These are phyloP conservation scores for Hyla sarda DNA, from an alignment of 2,113 vertebrate genomes.

Conservation along the genomic window DNA sequence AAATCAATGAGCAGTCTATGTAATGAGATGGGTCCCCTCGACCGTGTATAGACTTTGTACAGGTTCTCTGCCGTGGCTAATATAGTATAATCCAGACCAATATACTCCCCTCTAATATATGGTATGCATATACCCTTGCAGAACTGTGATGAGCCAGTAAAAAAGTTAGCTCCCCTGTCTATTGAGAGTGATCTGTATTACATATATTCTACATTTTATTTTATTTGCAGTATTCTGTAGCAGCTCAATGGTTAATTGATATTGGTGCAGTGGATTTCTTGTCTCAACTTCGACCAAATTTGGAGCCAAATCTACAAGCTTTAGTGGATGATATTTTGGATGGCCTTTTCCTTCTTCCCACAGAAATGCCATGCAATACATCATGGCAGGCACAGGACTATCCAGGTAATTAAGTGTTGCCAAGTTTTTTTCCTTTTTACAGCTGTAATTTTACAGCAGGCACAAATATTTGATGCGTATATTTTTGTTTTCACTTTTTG, in stretches of 20 bases:
- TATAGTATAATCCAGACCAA: background rate
- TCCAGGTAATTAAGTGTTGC: constrained; percentile 68
- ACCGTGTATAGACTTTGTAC: background rate
- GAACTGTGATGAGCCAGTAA: too few relatives aligned
- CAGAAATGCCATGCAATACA: constrained; percentile 69
- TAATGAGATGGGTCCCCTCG: background rate
- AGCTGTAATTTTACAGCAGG: background rate
- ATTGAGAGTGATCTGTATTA: background rate
- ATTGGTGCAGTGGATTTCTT: constrained; percentile 94
- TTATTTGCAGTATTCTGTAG: constrained; percentile 80
- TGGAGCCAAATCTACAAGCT: constrained; percentile 83
- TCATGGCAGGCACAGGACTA: constrained; percentile 62
- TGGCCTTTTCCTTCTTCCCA: constrained; percentile 88
- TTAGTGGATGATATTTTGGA: constrained; percentile 88
- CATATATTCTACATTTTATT: constrained; percentile 14
- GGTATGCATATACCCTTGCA: background rate
- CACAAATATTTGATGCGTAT: background rate
- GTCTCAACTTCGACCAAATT: constrained; percentile 83
- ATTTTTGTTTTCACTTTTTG: background rate
- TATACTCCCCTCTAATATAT: background rate
- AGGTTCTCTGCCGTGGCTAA: background rate
- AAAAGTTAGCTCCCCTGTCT: background rate
- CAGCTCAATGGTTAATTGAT: constrained; percentile 84
- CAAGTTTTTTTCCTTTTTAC: background rate
- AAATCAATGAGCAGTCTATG: background rate